Evolutionary conservation across 2,113 vertebrate genomes (phyloP).

Genomic region (Vireo altiloquus): DNA sequence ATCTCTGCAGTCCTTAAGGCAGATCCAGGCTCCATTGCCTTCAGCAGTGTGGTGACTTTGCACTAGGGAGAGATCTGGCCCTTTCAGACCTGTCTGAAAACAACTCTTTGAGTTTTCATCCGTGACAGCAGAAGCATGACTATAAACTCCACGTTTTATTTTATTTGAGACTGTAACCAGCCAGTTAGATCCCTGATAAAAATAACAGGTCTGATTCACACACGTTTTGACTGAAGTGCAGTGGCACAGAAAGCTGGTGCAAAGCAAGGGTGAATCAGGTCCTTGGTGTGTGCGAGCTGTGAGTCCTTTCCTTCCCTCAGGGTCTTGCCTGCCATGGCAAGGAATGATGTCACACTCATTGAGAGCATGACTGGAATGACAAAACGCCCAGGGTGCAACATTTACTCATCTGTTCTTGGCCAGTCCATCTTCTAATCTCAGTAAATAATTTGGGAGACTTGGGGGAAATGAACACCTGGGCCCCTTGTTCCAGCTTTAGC

Average conservation of each 20-base stretch:
- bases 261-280: not conserved
- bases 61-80: not conserved
- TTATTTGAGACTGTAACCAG: not conserved
- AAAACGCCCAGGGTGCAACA: not conserved
- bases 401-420: not conserved
- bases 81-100: not conserved
- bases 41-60: not conserved
- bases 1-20: not conserved
- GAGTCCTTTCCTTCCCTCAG: not conserved
- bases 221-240: not conserved
- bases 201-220: not conserved
- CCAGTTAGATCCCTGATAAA: not conserved
- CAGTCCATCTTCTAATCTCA: not conserved
- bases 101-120: not conserved
- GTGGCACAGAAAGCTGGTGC: not conserved
- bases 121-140: rapidly evolving
- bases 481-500: not conserved
- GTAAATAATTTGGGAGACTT: not conserved
- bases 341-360: not conserved
- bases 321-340: not conserved
- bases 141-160: not conserved
- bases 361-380: not conserved
- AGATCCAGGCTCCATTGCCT: not conserved
- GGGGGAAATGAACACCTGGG: not conserved
- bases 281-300: not conserved